Conservation (phyloP, 2,113 vertebrate species). For the Nothoprocta pentlandii region DNA sequence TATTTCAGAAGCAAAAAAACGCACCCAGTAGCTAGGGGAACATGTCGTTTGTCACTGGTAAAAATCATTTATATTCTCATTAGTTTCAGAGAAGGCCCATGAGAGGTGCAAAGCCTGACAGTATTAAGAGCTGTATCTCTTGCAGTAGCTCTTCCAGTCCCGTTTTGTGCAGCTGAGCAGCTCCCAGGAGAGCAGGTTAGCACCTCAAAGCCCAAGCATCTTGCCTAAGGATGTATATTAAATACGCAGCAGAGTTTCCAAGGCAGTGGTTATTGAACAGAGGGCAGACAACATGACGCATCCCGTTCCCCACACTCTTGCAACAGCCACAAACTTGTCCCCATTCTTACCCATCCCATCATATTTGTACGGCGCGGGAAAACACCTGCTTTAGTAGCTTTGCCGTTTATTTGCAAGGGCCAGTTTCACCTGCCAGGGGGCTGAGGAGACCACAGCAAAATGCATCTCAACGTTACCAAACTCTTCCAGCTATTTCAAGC, state of each 20-base stretch:
- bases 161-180: background rate
- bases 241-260: background rate
- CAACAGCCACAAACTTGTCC: background rate
- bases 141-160: background rate
- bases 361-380: background rate
- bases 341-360: fast-evolving
- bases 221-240: background rate
- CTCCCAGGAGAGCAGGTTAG: background rate
- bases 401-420: background rate
- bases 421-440: background rate
- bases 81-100: background rate
- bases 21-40: background rate
- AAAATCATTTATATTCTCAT: background rate
- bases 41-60: background rate
- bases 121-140: background rate
- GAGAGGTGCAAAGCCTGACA: background rate
- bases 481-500: background rate
- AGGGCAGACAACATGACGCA: background rate
- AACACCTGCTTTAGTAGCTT: background rate
- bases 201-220: background rate
- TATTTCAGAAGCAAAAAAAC: background rate
- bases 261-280: background rate
- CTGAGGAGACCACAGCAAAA: background rate
- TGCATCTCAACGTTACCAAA: background rate
- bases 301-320: background rate